Conservation (phyloP, 2,113 vertebrate genomes). For the Rhombomys opimus region DNA sequence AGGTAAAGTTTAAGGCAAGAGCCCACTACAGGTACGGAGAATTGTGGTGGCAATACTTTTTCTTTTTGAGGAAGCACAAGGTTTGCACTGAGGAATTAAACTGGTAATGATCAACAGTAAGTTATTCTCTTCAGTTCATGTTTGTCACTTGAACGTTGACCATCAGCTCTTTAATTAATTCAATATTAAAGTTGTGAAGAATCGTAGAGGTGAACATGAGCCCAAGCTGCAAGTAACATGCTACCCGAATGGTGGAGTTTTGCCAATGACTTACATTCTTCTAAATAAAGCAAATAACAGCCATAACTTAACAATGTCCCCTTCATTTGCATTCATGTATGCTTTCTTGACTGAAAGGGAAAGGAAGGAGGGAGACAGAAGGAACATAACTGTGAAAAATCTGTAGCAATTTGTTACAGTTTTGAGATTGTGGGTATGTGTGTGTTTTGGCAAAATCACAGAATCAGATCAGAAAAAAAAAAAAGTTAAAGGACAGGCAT, state of each 20-base stretch:
- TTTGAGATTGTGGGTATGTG: not conserved
- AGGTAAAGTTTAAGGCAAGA: slow-evolving; percentile 46
- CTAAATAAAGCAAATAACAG: slow-evolving; percentile 19
- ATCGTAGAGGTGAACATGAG: slow-evolving; percentile 14
- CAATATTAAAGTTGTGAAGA: not conserved
- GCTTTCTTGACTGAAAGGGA: slow-evolving; percentile 27
- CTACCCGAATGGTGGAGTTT: slow-evolving; percentile 29
- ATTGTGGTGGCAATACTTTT: not conserved
- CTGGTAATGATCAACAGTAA: not conserved
- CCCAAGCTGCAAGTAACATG: not conserved
- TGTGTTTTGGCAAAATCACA: slow-evolving; percentile 33
- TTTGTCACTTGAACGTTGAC: slow-evolving; percentile 29
- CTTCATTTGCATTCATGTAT: slow-evolving; percentile 30
- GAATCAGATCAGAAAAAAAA: slow-evolving; percentile 30
- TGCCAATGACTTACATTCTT: slow-evolving; percentile 6
- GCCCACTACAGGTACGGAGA: not conserved
- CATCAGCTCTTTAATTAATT: slow-evolving; percentile 23
- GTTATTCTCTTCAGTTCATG: slow-evolving; percentile 9
- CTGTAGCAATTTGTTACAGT: slow-evolving; percentile 23
- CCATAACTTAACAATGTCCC: not conserved
- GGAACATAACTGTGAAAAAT: slow-evolving; percentile 9
- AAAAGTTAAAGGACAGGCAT: not conserved
- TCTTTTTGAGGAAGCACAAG: slow-evolving; percentile 40
- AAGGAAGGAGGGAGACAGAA: not conserved
- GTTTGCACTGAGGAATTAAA: slow-evolving; percentile 15